A percentile compares a stretch with the other conserved stretches of the same genome.
phyloP scores from a whole-genome alignment of 2,797 vertebrate genomes.

The Thripadectes ignobilis region DNA sequence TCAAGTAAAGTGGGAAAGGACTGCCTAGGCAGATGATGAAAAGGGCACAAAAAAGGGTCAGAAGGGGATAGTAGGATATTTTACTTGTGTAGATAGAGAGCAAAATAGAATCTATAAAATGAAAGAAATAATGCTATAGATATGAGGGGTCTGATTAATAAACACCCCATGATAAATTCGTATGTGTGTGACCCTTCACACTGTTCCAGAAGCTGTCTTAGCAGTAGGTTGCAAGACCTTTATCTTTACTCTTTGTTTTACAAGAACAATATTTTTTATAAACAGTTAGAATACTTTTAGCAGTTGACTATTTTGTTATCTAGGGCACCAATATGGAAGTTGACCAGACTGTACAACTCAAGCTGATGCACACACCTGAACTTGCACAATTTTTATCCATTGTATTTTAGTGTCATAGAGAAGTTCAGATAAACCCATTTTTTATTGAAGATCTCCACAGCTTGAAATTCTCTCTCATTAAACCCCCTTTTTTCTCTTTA shows the following conservation, averaged over 20 bases:
- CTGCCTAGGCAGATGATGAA: not conserved
- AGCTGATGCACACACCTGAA: too few species aligned
- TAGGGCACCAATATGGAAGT: not conserved
- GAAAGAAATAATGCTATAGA: not conserved
- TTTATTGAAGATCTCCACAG: not conserved
- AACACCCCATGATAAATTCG: not conserved
- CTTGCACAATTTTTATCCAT: not conserved
- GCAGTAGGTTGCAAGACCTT: not conserved
- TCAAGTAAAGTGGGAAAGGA: not conserved
- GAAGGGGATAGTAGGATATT: not conserved
- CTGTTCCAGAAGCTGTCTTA: not conserved
- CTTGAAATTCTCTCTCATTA: not conserved
- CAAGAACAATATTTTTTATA: not conserved
- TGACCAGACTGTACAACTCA: not conserved
- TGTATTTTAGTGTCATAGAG: not conserved
- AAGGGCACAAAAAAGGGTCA: not conserved
- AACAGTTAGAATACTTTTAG: not conserved
- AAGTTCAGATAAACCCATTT: not conserved
- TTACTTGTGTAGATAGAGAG: not conserved
- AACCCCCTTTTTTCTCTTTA: not conserved
- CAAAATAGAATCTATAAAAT: not conserved
- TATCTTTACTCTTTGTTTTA: not conserved
- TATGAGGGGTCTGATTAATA: not conserved
- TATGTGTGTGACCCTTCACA: fast-evolving
- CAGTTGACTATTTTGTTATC: not conserved